Evolutionary conservation across 2,113 vertebrate species (phyloP).

Genomic region (Ammodramus savannarum): DNA sequence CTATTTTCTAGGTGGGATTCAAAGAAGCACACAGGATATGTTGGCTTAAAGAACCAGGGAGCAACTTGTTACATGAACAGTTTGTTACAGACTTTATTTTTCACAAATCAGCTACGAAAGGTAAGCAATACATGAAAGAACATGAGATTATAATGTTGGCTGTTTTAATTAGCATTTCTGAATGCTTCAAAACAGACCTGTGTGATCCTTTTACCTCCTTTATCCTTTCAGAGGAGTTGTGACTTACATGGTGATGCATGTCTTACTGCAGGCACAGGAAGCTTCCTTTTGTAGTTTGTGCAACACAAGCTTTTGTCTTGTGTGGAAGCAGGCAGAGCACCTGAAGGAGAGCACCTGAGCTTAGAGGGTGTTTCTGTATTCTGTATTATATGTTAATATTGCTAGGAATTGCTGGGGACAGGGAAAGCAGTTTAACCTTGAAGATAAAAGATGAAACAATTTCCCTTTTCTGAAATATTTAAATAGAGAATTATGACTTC

Average conservation of each 20-base stretch:
- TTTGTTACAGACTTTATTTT: conserved; percentile 97
- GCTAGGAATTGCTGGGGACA: neutral
- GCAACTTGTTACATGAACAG: conserved; percentile 99
- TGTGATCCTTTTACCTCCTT: neutral
- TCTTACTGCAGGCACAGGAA: neutral
- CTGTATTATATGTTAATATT: neutral
- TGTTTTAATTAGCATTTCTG: neutral
- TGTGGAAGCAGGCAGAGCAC: neutral
- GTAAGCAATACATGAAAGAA: conserved; percentile 65
- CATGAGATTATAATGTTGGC: neutral
- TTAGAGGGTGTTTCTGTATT: neutral
- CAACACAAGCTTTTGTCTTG: neutral
- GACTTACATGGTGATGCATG: fast-evolving
- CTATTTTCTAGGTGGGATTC: conserved; percentile 89
- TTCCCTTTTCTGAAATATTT: neutral
- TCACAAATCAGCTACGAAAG: conserved; percentile 97
- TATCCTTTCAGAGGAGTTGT: neutral
- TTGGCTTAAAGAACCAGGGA: conserved; percentile 98
- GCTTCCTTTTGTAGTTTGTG: neutral
- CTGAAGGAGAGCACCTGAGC: neutral
- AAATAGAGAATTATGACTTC: neutral
- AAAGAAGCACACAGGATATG: conserved; percentile 98
- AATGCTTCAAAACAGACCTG: neutral
- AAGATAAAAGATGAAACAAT: neutral
- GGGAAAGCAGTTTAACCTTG: neutral